Percentiles rank a stretch among this genome's conserved stretches.
phyloP scores from a whole-genome alignment of 2,888 invertebrate species.

The Podabrus alpinus region DNA sequence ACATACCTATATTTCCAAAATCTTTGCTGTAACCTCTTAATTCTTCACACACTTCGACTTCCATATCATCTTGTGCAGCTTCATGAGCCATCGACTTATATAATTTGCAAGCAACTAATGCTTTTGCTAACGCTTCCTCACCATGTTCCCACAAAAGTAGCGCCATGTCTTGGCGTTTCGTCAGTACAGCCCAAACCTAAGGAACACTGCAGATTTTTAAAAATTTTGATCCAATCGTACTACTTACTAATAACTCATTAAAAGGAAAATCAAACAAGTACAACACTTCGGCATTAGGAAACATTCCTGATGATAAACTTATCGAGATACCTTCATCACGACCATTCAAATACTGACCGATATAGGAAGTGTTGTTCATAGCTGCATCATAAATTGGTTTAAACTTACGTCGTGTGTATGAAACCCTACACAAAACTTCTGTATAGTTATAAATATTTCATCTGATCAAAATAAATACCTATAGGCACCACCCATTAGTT shows the following conservation, averaged over 20 bases:
- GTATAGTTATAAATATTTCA: neutral
- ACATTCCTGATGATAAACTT: slow-evolving; percentile 78
- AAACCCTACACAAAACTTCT: slow-evolving; percentile 65
- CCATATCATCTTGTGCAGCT: slow-evolving; percentile 96
- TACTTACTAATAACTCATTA: slow-evolving; percentile 84
- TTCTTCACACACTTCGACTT: slow-evolving; percentile 95
- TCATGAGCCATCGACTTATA: slow-evolving; percentile 98
- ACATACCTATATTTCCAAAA: slow-evolving; percentile 82
- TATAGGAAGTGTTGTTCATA: slow-evolving; percentile 85
- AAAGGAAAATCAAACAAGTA: slow-evolving; percentile 92
- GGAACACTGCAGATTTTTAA: slow-evolving; percentile 6
- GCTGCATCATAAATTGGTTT: slow-evolving; percentile 90
- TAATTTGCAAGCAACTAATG: slow-evolving; percentile 89
- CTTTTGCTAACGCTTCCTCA: slow-evolving; percentile 96
- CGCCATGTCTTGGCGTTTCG: slow-evolving; percentile 97
- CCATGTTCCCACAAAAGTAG: slow-evolving; percentile 98
- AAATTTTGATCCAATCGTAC: slow-evolving; percentile 17
- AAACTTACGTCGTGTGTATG: slow-evolving; percentile 93
- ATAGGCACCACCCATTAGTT: slow-evolving; percentile 98
- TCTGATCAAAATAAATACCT: slow-evolving; percentile 59
- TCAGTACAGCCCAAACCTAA: slow-evolving; percentile 95
- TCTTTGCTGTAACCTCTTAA: slow-evolving; percentile 88
- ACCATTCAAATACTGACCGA: slow-evolving; percentile 78
- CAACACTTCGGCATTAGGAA: slow-evolving; percentile 71
- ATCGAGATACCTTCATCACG: slow-evolving; percentile 75